Base-by-base conservation (phyloP, 2,797 vertebrate genomes). In the Hydrophis major region DNA sequence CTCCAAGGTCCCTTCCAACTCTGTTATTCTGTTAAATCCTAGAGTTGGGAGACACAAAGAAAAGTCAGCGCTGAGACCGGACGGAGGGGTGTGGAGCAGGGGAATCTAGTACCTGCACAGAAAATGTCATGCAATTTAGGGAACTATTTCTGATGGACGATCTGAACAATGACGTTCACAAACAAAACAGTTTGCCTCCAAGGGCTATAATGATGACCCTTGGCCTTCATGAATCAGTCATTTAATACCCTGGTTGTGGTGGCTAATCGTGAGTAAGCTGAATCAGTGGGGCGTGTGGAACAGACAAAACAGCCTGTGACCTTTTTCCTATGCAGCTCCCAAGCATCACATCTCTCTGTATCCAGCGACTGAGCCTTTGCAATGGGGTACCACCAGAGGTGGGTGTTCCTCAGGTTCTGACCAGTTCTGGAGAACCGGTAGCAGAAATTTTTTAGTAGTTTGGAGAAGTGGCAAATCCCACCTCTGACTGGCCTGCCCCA, bases 81-180 rank as follows among this genome's bases (percentile, higher is more conserved):
- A 50, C 37, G 37, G 57, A 50, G 25, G 88, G 13, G 5, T 3
- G 69, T 0, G 32, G 37, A 14, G 59, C 2, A 28, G 1, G 6
- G 42, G 4, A 60, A 16, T 1, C 1, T 22, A 32, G 32, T 25
- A 53, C 47, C 42, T 63, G 53, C 12, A 12, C 3, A 4, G 2
- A n/a, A 53, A 92, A 92, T 42, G 88, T 47, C 92, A 18, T 6
- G 47, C 74, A 86, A 56, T 86, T 92, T 69, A 86, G 57, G 89
- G 50, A 92, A 78, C 66, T 53, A 47, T 32, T 56, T 25, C 88
- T 47, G 56, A 25, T 10, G 10, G 69, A 27, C 14, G 22, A 56
- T 42, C 59, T 12, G 25, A 89, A 55, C 47, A 56, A 66, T 22
- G 61, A n/a, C 4, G 0, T 28, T 12, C 63, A 47, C 78, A 57